These are phyloP conservation scores for Lasioglossum malachurum DNA, from an alignment of 2,888 invertebrate species.

Conservation along the genomic window DNA sequence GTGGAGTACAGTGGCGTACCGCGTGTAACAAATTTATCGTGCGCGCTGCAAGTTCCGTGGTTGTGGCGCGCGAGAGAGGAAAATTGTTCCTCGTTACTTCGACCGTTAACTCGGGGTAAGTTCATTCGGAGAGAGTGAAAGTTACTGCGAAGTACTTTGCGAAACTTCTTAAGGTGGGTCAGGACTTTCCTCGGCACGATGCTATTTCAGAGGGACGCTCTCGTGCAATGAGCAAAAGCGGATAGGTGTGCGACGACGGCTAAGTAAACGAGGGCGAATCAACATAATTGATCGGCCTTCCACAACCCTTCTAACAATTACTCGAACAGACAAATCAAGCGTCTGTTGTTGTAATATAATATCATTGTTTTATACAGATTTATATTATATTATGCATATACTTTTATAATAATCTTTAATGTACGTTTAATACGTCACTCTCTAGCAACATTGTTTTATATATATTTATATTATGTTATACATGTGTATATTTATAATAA, in stretches of 20 bases:
- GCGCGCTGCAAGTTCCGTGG: conserved; percentile 7
- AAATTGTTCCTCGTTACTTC: conserved; percentile 74
- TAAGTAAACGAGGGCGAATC: conserved; percentile 50
- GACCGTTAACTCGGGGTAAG: conserved; percentile 73
- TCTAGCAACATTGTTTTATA: too few relatives aligned
- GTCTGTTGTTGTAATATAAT: neutral
- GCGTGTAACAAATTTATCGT: conserved; percentile 24
- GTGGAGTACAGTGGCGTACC: neutral
- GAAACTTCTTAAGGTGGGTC: conserved; percentile 75
- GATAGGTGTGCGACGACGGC: conserved; percentile 39
- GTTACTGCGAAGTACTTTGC: conserved; percentile 74
- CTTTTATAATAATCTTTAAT: too few relatives aligned
- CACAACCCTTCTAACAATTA: neutral
- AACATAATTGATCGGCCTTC: conserved; percentile 56
- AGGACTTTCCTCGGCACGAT: conserved; percentile 70
- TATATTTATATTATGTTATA: too few relatives aligned
- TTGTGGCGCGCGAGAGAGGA: conserved; percentile 55
- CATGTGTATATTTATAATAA: neutral
- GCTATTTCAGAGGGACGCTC: conserved; percentile 70
- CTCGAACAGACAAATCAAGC: neutral
- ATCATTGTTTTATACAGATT: too few relatives aligned
- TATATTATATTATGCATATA: too few relatives aligned
- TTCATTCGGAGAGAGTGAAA: conserved; percentile 74
- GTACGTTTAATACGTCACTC: too few relatives aligned
- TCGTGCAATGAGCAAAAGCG: conserved; percentile 58